Evolutionary conservation across 2,888 invertebrate genomes (phyloP), one percentile per base, ranked within the genome.

Genomic region (Leptinotarsa haldemani): DNA sequence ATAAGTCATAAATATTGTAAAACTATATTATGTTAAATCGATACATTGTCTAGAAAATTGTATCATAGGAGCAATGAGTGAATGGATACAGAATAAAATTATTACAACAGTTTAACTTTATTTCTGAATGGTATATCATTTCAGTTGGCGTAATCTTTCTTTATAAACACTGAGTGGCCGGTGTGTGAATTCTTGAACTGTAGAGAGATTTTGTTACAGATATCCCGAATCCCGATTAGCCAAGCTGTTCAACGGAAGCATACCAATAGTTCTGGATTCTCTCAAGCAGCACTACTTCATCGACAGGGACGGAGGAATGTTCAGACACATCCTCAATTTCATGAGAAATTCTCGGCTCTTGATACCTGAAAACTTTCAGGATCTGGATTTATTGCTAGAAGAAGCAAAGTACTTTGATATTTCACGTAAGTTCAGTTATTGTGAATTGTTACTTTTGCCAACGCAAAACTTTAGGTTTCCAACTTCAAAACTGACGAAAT

Each of bases 241-340:
- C 16, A 95, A 95, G 88, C 92, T 98, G 87, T 98, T 98, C 89
- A 97, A 97, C 86, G 98, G 98, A 50, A 94, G 93, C 81, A 96
- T 98, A 83, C 98, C 98, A 4, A 97, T 98, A 80, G 97, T 98
- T 18, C 89, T 98, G 87, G 98, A 98, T 87, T 96, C 96, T 4
- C 88, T 98, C 80, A 98, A 98, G 88, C 98, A 98, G 86, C 98
- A 99, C 87, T 99, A 99, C 88, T 99, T 99, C 89, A 97, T 99
- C 83, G 99, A 99, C 89, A 92, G 99, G 66, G 99, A 99, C 86
- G 98, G 99, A 3, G 95, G 95, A 80, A 96, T 98, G 94, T 99
- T 99, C 89, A 92, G 98, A 25, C 97, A 99, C 87, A 96, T 99
- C 84, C 91, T 99, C 78, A 98, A 98, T 89, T 99, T 96, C 88